These are phyloP conservation scores for Nasua narica DNA, from an alignment of 2,797 vertebrate species.

Conservation along the genomic window DNA sequence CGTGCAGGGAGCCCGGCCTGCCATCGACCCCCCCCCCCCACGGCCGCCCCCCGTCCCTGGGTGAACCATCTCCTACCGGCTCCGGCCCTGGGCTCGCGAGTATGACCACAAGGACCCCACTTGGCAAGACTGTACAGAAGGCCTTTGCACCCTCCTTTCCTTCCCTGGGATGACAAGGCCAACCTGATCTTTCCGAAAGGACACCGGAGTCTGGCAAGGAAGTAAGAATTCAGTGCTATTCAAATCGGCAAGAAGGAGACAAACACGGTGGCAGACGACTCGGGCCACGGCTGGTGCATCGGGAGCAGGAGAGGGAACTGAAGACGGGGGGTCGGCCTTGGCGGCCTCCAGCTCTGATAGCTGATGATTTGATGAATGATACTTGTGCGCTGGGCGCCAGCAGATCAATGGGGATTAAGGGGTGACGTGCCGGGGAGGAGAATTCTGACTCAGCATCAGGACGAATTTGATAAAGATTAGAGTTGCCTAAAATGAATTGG, in stretches of 20 bases:
- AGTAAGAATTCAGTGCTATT: background rate
- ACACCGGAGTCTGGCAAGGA: background rate
- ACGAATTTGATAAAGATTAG: conserved; percentile 53
- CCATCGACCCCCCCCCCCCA: background rate
- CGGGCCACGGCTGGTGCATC: background rate
- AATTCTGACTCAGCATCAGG: conserved; percentile 46
- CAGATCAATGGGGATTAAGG: conserved; percentile 53
- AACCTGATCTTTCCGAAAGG: conserved; percentile 22
- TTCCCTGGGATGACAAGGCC: conserved; percentile 18
- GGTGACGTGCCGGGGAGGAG: conserved; percentile 34
- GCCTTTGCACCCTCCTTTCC: background rate
- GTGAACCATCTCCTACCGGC: background rate
- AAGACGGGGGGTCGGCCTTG: conserved; percentile 8
- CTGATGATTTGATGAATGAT: conserved; percentile 60
- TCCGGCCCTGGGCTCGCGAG: background rate
- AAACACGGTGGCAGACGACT: background rate
- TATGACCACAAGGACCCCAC: background rate
- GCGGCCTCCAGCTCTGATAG: conserved; percentile 52
- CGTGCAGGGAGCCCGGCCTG: background rate
- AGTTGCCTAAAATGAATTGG: conserved; percentile 43
- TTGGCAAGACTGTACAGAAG: background rate
- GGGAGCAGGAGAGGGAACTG: background rate
- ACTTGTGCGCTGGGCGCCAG: background rate
- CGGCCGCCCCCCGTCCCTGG: background rate
- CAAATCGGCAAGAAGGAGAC: background rate